phyloP scores from a whole-genome alignment of 2,888 invertebrate genomes.

The Hirtodrosophila cameraria region DNA sequence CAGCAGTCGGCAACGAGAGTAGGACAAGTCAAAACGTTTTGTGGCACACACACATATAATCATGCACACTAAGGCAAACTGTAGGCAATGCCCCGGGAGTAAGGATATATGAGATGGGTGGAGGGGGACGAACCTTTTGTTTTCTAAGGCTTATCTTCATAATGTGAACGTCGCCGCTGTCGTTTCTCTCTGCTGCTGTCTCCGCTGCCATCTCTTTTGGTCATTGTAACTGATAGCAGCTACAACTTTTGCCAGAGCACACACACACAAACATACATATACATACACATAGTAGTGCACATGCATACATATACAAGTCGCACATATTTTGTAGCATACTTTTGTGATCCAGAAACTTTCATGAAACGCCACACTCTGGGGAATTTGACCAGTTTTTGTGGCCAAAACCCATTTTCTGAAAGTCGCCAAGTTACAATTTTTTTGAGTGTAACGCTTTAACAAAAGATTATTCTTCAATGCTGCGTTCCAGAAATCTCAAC shows the following conservation, averaged over 20 bases:
- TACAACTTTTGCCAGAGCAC: slow-evolving; percentile 61
- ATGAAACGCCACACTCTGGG: no score
- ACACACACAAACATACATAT: slow-evolving; percentile 5
- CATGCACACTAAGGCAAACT: background rate
- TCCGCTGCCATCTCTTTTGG: slow-evolving; percentile 41
- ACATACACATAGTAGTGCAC: background rate
- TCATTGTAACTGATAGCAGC: slow-evolving; percentile 72
- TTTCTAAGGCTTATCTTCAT: slow-evolving; percentile 75
- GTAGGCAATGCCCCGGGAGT: background rate
- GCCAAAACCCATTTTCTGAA: no score
- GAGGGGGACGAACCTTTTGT: slow-evolving; percentile 52
- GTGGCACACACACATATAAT: slow-evolving; percentile 22
- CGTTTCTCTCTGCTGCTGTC: slow-evolving; percentile 18
- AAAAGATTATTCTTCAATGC: no score
- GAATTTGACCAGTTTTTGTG: no score
- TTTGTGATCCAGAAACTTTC: slow-evolving; percentile 70
- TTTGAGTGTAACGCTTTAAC: no score
- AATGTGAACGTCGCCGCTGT: slow-evolving; percentile 71
- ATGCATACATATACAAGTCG: slow-evolving; percentile 20
- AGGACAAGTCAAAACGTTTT: slow-evolving; percentile 69
- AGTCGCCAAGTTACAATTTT: no score
- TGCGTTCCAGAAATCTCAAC: no score
- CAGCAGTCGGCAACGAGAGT: slow-evolving; percentile 58
- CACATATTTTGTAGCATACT: slow-evolving; percentile 64
- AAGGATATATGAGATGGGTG: slow-evolving; percentile 6